phyloP scores from a whole-genome alignment of 2,888 invertebrate species.

The Stegana nigrithorax region DNA sequence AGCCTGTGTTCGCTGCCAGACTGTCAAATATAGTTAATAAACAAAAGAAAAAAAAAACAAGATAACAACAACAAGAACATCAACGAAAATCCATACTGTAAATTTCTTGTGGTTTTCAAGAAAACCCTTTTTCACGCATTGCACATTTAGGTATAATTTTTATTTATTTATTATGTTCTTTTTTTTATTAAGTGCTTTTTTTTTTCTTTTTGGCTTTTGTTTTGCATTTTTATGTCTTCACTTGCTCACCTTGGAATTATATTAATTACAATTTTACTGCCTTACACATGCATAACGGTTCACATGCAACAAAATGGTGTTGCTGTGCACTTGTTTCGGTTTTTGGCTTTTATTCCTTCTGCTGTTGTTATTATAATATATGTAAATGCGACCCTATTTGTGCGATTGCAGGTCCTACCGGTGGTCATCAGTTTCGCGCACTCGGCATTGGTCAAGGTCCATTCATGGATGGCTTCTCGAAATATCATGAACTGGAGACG shows the following conservation, averaged over 20 bases:
- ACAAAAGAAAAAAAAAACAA: not conserved
- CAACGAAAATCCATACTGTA: slow-evolving; percentile 28
- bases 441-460: slow-evolving; percentile 81
- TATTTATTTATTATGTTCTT: slow-evolving; percentile 15
- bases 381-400: slow-evolving; percentile 17
- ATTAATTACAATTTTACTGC: no score
- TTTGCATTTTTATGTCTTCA: slow-evolving; percentile 56
- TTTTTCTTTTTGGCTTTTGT: slow-evolving; percentile 23
- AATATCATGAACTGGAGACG: slow-evolving; percentile 76
- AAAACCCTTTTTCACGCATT: slow-evolving; percentile 39
- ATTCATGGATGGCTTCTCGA: slow-evolving; percentile 74
- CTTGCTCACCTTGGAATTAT: slow-evolving; percentile 37
- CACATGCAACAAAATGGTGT: not conserved
- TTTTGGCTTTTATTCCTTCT: not conserved
- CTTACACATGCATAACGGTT: not conserved
- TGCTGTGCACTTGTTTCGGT: no score
- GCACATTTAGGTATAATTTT: no score
- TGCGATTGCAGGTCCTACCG: slow-evolving; percentile 70
- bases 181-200: not conserved
- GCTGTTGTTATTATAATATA: not conserved
- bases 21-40: not conserved
- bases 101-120: slow-evolving; percentile 51
- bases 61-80: not conserved
- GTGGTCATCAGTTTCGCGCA: slow-evolving; percentile 78
- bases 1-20: slow-evolving; percentile 12